Conservation (phyloP, 2,113 vertebrate genomes). For the Dipodomys merriami region DNA sequence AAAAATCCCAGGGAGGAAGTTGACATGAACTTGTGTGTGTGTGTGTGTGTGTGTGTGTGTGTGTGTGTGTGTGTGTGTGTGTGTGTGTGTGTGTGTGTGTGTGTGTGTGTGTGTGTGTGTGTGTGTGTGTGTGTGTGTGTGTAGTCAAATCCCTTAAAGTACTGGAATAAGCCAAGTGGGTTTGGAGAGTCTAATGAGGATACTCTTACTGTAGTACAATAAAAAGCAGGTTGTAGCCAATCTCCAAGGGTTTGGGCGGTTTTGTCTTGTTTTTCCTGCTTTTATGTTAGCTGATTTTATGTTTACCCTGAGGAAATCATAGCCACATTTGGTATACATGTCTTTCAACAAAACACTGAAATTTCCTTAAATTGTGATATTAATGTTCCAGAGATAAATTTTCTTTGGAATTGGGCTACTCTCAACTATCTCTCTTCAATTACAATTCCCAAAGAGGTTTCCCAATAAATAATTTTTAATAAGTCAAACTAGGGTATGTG, state of each 20-base stretch:
- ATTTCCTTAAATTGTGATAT: slow-evolving; percentile 9
- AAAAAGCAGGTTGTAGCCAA: not conserved
- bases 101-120: not conserved
- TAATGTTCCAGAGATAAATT: not conserved
- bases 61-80: not conserved
- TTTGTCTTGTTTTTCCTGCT: not conserved
- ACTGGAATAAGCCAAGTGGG: not conserved
- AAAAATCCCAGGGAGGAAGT: not conserved
- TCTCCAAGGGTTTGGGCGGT: not conserved
- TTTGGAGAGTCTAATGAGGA: not conserved
- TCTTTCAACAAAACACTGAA: slow-evolving; percentile 3
- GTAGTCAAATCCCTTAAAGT: not conserved
- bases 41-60: too few species aligned
- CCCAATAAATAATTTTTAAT: not conserved
- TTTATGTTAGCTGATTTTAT: not conserved
- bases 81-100: too few species aligned
- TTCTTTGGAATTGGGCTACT: not conserved
- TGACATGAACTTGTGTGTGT: not conserved
- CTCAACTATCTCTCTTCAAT: not conserved
- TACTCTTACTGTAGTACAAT: fast-evolving
- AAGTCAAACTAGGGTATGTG: not conserved
- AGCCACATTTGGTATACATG: not conserved
- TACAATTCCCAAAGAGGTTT: not conserved
- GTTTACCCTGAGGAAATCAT: slow-evolving; percentile 19
- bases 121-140: not conserved